These are phyloP conservation scores for Motacilla alba DNA, from an alignment of 2,113 vertebrate species.

Conservation along the genomic window DNA sequence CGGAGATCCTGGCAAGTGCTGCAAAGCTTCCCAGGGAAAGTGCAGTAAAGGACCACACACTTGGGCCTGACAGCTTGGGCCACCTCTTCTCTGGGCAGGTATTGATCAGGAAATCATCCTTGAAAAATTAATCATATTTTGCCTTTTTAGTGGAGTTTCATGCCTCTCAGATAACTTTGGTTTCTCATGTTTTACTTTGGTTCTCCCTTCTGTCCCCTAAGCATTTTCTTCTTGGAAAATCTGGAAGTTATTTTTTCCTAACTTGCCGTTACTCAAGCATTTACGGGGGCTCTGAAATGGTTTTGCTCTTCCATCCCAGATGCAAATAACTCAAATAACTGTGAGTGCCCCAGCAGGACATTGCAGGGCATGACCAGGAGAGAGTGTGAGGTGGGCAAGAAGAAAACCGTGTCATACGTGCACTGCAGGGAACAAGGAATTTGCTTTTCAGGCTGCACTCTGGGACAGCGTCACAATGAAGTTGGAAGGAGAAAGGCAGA, in stretches of 20 bases:
- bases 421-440: neutral
- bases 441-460: neutral
- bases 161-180: neutral
- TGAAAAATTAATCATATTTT: neutral
- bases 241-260: neutral
- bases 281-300: neutral
- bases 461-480: neutral
- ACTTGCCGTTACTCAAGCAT: neutral
- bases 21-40: neutral
- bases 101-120: neutral
- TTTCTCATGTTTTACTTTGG: neutral
- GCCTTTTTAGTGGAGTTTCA: neutral
- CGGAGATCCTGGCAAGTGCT: neutral
- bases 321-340: neutral
- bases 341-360: neutral
- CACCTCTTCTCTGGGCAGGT: neutral
- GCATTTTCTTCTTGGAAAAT: neutral
- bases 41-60: neutral
- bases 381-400: neutral
- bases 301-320: neutral
- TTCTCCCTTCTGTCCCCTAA: neutral
- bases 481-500: neutral
- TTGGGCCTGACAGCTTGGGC: neutral
- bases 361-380: neutral
- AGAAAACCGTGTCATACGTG: neutral